phyloP scores from a whole-genome alignment of 2,888 invertebrate species.

The Melinopterus prodromus region DNA sequence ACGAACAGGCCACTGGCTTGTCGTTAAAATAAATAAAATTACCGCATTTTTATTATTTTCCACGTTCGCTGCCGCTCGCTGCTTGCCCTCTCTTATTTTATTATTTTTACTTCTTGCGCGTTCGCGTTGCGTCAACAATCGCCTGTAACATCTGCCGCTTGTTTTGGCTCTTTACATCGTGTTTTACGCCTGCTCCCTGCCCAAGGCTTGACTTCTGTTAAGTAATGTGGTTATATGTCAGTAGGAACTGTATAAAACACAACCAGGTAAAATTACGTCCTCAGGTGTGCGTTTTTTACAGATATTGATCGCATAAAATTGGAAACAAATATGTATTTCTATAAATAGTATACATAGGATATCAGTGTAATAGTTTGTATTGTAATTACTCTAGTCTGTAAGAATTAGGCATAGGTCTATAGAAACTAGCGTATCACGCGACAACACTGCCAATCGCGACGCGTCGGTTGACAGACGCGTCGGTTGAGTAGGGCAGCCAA shows the following conservation, averaged over 20 bases:
- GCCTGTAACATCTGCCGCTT: background rate
- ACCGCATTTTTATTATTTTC: conserved; percentile 11
- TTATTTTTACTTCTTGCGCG: background rate
- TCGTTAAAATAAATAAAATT: conserved; percentile 17
- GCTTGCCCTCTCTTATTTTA: background rate
- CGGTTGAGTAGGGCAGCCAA: too few relatives aligned
- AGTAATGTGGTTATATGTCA: background rate
- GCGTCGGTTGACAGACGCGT: too few relatives aligned
- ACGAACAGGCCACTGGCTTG: conserved; percentile 6
- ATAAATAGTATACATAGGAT: background rate
- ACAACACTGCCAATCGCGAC: too few relatives aligned
- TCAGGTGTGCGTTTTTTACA: background rate
- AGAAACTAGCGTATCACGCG: too few relatives aligned
- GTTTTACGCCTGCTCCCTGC: background rate
- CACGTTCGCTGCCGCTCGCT: background rate
- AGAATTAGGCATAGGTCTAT: too few relatives aligned
- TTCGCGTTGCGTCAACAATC: conserved; percentile 4
- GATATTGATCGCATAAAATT: background rate
- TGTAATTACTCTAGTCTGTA: too few relatives aligned
- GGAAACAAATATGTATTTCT: background rate
- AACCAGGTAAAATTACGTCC: background rate
- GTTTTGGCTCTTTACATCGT: conserved; percentile 4
- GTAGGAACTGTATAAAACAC: background rate
- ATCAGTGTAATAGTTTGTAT: too few relatives aligned
- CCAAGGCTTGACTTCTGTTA: background rate